Evolutionary conservation across 30 jellyfish, hydroid and myxozoan genomes (phyloP), one percentile per base, ranked within the genome.

Genomic region (Turritopsis dohrnii): DNA sequence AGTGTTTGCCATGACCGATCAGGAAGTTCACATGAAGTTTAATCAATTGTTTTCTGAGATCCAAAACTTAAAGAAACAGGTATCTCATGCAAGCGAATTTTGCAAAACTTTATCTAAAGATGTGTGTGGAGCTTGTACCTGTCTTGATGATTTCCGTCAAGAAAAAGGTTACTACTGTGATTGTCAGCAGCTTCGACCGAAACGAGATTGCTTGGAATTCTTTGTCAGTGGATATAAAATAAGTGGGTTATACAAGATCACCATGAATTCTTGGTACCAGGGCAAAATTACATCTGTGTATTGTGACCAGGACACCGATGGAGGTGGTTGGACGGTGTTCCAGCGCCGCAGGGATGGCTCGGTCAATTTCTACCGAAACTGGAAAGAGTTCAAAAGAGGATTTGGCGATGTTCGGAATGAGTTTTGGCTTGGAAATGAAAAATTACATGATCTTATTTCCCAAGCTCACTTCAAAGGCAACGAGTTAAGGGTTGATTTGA

Each of bases 221-320:
- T 66, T 21, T 66, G 29, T 21, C 27, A 66, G 17, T 1, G 76
- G 76, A 21, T 21, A 21, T 21, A 66, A 66, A 26, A 8, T 21
- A 5, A 66, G 29, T 66, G 76, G 76, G 16, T 7, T 66, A 26
- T 66, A 66, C 76, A 66, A 21, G 27, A 66, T 66, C 76, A 66
- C 76, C 29, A 66, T 66, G 76, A 66, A 66, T 66, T 66, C 76
- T 7, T 66, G 76, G 76, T 66, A 21, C 17, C 76, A 66, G 17
- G 76, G 76, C 29, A 66, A 66, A 66, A 66, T 21, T 21, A 17
- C 17, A 21, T 17, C 76, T 66, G 76, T 66, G 27, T 66, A 66
- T 66, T 66, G 76, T 26, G 76, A 66, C 76, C 76, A 66, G 76
- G 29, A 21, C 27, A 66, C 76, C 17, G 76, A 66, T 26, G 76